Evolutionary conservation across 2,888 invertebrate genomes (phyloP).

Genomic region (Drosophila percnosoma): DNA sequence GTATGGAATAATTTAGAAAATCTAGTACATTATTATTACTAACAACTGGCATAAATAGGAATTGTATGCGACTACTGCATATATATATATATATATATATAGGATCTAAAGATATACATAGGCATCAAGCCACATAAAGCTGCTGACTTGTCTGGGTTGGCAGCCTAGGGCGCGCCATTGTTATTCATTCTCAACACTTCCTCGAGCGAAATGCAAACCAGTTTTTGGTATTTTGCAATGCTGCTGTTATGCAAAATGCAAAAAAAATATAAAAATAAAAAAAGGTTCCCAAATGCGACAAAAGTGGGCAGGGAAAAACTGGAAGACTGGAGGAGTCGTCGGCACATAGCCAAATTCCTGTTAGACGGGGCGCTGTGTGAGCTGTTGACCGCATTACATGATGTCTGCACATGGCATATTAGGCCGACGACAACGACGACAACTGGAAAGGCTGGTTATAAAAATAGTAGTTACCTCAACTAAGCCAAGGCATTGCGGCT

Average conservation of each 20-base stretch:
- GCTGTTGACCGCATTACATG: slow-evolving; percentile 63
- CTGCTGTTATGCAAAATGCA: slow-evolving; percentile 55
- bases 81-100: background rate
- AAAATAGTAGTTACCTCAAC: slow-evolving; percentile 65
- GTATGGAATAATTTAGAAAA: background rate
- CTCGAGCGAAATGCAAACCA: slow-evolving; percentile 48
- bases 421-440: slow-evolving; percentile 33
- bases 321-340: slow-evolving; percentile 16
- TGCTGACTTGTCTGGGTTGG: slow-evolving; percentile 6
- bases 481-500: slow-evolving; percentile 65
- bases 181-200: slow-evolving; percentile 41
- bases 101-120: background rate
- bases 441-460: slow-evolving; percentile 60
- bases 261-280: background rate
- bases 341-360: slow-evolving; percentile 54
- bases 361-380: slow-evolving; percentile 38
- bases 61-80: background rate
- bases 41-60: background rate
- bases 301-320: slow-evolving; percentile 52
- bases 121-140: slow-evolving; percentile 1
- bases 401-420: slow-evolving; percentile 39
- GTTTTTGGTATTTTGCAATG: slow-evolving; percentile 56
- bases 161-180: slow-evolving; percentile 45
- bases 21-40: background rate
- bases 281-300: slow-evolving; percentile 28